These are phyloP conservation scores for Microctenopoma steveboyesi DNA, from an alignment of 2,797 vertebrate genomes.

Conservation along the genomic window DNA sequence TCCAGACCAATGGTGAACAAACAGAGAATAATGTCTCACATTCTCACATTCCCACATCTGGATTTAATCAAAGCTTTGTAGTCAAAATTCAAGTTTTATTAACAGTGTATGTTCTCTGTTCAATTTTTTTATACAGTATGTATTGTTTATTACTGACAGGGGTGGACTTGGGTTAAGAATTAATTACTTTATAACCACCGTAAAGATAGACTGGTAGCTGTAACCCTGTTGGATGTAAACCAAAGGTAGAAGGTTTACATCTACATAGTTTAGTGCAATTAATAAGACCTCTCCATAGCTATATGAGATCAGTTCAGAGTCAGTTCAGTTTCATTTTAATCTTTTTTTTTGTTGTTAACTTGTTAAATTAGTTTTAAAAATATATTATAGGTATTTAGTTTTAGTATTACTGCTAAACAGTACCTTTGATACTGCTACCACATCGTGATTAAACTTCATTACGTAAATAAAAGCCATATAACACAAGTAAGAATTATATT, in stretches of 20 bases:
- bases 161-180: constrained; percentile 10
- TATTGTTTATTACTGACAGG: constrained; percentile 25
- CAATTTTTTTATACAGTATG: background rate
- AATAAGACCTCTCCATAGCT: background rate
- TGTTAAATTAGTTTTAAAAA: background rate
- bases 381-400: background rate
- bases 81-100: constrained; percentile 39
- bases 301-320: background rate
- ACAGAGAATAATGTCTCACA: constrained; percentile 32
- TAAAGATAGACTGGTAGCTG: constrained; percentile 56
- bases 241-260: constrained; percentile 58
- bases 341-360: background rate
- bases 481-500: no score
- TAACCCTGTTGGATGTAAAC: constrained; percentile 21
- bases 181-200: constrained; percentile 58
- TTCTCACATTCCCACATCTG: constrained; percentile 69
- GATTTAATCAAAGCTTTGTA: constrained; percentile 53
- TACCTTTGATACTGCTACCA: no score
- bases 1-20: constrained; percentile 23
- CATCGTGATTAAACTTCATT: background rate
- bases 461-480: background rate
- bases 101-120: background rate
- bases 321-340: background rate
- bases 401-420: background rate
- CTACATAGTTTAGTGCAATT: constrained; percentile 22